A percentile compares a stretch with the other conserved stretches of the same genome.
Conservation (phyloP, 2,797 vertebrate genomes). For the Falco cherrug region DNA sequence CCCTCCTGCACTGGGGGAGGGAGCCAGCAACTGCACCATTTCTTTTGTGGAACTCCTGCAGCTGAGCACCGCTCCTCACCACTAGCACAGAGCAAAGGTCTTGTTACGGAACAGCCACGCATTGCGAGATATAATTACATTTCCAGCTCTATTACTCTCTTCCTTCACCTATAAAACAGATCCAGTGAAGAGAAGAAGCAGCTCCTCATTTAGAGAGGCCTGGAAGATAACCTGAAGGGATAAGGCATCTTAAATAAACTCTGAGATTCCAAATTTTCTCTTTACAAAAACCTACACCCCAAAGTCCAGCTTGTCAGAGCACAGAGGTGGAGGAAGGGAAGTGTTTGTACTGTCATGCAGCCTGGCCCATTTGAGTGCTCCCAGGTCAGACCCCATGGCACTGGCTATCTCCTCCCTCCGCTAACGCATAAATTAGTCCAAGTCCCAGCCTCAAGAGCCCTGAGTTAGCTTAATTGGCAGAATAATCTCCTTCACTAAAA, state of each 20-base stretch:
- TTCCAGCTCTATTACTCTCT: background rate
- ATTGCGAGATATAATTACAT: background rate
- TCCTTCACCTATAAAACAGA: conserved; percentile 8
- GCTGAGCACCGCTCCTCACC: background rate
- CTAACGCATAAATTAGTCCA: background rate
- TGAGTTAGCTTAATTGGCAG: background rate
- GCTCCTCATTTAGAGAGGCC: background rate
- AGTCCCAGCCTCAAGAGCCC: background rate
- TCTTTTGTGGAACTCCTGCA: background rate
- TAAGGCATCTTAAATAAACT: background rate
- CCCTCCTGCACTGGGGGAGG: background rate
- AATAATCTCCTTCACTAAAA: background rate
- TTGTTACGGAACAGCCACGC: background rate
- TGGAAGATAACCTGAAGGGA: background rate
- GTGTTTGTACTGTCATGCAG: background rate
- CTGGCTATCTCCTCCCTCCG: background rate
- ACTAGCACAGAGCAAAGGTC: background rate
- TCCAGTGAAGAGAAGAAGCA: background rate
- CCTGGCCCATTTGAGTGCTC: rapidly evolving
- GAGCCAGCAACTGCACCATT: background rate
- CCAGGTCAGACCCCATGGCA: background rate
- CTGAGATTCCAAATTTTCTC: background rate
- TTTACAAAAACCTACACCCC: background rate
- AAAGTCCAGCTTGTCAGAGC: background rate
- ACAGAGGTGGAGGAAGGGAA: background rate